Conservation (phyloP, 2,797 vertebrate genomes). For the Orientallactaga sibirica region DNA sequence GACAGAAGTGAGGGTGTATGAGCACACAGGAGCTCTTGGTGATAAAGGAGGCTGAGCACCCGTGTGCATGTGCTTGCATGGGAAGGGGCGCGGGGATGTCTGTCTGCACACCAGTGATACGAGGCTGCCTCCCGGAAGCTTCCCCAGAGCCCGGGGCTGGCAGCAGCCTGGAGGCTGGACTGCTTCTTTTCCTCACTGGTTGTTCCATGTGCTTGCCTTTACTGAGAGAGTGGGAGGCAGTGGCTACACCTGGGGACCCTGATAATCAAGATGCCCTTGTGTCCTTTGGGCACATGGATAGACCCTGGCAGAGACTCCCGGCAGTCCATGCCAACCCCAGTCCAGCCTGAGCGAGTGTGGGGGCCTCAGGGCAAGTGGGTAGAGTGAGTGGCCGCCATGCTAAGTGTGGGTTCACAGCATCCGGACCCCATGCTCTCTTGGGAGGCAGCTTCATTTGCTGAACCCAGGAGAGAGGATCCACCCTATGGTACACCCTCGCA, state of each 20-base stretch:
- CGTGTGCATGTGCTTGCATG: too few relatives aligned
- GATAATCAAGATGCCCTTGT: not conserved
- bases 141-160: not conserved
- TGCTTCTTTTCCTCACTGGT: not conserved
- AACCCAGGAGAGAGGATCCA: not conserved
- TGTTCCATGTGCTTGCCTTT: not conserved
- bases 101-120: not conserved
- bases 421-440: not conserved
- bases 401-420: not conserved
- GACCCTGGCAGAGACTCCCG: not conserved
- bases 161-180: not conserved
- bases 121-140: not conserved
- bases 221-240: not conserved
- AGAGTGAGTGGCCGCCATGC: not conserved
- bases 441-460: not conserved
- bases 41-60: too few relatives aligned
- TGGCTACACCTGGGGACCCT: not conserved
- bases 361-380: not conserved
- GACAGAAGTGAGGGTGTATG: not conserved
- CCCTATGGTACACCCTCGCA: not conserved
- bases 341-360: too few relatives aligned
- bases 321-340: not conserved
- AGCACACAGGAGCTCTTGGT: too few relatives aligned
- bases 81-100: too few relatives aligned
- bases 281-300: not conserved